phyloP scores from a whole-genome alignment of 2,113 vertebrate species.

The Phoxinus phoxinus region DNA sequence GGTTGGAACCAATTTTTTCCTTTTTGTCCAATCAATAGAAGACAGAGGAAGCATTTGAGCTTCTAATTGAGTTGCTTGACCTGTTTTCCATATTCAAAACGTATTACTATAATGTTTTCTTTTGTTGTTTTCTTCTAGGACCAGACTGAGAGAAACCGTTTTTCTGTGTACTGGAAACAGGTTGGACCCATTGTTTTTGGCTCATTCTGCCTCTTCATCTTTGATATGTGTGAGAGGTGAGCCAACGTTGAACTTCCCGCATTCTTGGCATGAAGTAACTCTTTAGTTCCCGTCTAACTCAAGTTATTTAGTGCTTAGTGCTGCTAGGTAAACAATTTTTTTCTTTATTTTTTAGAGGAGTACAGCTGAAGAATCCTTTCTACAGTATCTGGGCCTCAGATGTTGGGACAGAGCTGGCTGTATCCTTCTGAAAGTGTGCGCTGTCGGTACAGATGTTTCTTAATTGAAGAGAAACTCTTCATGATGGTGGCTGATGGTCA shows the following conservation, averaged over 20 bases:
- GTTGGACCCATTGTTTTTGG: slow-evolving; percentile 95
- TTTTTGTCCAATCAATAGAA: background rate
- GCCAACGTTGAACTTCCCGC: slow-evolving; percentile 1
- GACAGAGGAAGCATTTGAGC: background rate
- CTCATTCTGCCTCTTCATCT: slow-evolving; percentile 96
- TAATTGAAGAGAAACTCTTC: background rate
- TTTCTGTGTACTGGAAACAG: slow-evolving; percentile 97
- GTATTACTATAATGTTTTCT: background rate
- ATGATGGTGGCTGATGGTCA: background rate
- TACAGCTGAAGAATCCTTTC: slow-evolving; percentile 97
- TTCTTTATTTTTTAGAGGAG: slow-evolving; percentile 81
- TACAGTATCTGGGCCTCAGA: slow-evolving; percentile 98
- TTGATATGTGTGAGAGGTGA: slow-evolving; percentile 99
- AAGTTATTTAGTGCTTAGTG: background rate
- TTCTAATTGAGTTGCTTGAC: too few species aligned
- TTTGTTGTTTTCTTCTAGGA: slow-evolving; percentile 76
- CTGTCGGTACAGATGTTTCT: background rate
- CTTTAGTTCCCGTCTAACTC: background rate
- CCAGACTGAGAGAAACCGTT: slow-evolving; percentile 90
- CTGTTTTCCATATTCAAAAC: background rate
- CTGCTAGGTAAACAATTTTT: background rate
- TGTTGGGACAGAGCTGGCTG: slow-evolving; percentile 91
- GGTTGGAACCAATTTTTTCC: slow-evolving; percentile 71
- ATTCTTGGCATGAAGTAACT: background rate
- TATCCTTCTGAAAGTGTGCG: slow-evolving; percentile 80